Conservation (phyloP, 2,888 invertebrate genomes). For the Polylopha cassiicola region DNA sequence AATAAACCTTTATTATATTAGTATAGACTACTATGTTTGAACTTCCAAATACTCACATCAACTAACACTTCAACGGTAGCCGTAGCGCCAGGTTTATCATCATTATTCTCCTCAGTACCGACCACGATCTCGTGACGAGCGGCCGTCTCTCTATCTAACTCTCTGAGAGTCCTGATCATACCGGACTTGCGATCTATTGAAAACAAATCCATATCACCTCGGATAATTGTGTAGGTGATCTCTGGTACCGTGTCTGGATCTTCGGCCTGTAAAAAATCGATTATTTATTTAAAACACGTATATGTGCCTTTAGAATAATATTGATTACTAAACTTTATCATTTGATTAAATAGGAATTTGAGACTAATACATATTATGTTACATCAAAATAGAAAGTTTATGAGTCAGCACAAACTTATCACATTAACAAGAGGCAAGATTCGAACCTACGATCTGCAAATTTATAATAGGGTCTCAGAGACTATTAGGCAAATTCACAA, state of each 20-base stretch:
- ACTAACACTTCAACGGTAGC: slow-evolving; percentile 85
- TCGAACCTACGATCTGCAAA: too few species aligned
- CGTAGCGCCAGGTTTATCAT: slow-evolving; percentile 81
- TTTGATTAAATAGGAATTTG: too few species aligned
- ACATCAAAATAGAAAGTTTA: too few species aligned
- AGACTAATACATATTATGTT: too few species aligned
- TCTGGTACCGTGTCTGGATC: slow-evolving; percentile 89
- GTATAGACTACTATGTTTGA: too few species aligned
- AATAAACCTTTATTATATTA: too few species aligned
- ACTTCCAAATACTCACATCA: slow-evolving; percentile 75
- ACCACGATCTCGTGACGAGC: slow-evolving; percentile 85
- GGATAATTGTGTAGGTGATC: slow-evolving; percentile 89
- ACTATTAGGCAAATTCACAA: too few species aligned
- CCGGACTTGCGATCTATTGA: slow-evolving; percentile 89
- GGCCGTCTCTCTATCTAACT: slow-evolving; percentile 87
- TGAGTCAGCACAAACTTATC: too few species aligned
- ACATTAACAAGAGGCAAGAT: too few species aligned
- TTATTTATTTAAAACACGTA: background rate
- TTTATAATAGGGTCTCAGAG: too few species aligned
- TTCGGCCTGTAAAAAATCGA: slow-evolving; percentile 77
- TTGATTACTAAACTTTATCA: too few species aligned
- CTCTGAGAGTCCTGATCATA: slow-evolving; percentile 83
- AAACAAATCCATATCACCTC: slow-evolving; percentile 89
- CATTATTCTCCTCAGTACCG: slow-evolving; percentile 89
- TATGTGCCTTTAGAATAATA: too few species aligned